Conservation (phyloP, 2,113 vertebrate genomes). For the Upupa epops region DNA sequence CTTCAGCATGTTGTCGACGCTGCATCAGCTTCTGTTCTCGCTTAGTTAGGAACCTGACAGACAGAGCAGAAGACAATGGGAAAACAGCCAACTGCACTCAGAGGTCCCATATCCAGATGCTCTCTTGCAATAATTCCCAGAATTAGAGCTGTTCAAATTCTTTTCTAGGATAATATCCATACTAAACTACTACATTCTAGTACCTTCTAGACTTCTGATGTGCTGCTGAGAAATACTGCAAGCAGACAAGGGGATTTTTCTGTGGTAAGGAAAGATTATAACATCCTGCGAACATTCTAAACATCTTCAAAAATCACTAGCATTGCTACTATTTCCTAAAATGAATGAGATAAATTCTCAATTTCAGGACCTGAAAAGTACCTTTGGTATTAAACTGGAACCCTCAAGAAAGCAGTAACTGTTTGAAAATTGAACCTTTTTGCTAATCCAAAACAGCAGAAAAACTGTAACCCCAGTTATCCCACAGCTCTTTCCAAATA, state of each 20-base stretch:
- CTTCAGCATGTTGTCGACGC: slow-evolving; percentile 89
- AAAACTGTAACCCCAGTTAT: background rate
- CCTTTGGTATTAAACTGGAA: slow-evolving; percentile 30
- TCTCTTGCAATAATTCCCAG: background rate
- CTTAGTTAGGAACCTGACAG: slow-evolving; percentile 90
- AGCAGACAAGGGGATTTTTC: background rate
- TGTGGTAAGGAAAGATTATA: background rate
- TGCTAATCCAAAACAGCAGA: background rate
- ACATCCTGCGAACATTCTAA: background rate
- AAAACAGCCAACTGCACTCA: background rate
- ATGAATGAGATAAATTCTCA: background rate
- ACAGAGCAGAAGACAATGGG: slow-evolving; percentile 7
- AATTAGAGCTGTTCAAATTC: background rate
- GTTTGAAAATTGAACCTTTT: background rate
- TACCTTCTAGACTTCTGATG: background rate
- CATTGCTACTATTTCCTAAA: background rate
- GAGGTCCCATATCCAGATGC: background rate
- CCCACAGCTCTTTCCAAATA: background rate
- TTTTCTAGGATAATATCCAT: background rate
- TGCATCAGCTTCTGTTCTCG: slow-evolving; percentile 95
- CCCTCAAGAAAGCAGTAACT: background rate
- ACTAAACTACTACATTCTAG: background rate
- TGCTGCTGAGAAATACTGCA: background rate
- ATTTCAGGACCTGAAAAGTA: background rate
- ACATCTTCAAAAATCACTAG: background rate